Base-by-base conservation (phyloP, 2,113 vertebrate genomes). In the Dipodomys ordii region DNA sequence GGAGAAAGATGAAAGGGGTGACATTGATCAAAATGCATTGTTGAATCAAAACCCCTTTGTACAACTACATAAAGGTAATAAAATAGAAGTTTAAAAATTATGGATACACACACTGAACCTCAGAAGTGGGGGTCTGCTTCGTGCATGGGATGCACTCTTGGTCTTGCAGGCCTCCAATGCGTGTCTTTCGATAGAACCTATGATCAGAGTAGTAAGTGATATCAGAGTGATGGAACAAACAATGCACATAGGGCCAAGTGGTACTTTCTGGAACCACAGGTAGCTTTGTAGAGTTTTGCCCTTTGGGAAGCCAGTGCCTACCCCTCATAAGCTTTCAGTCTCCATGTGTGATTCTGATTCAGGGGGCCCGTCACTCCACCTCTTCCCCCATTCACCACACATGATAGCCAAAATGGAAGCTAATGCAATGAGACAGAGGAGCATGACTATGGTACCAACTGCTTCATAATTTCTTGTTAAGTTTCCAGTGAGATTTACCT, bases 61-160 rank as follows among this genome's bases (percentile, higher is more conserved):
- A 49, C 49, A 49, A 49, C 49, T 49, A 11, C 49, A 49, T 9
- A 49, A 49, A 49, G 49, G 49, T 49, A 49, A 49, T 49, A 49
- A 49, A 49, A 49, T 49, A 49, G 12, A 49, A 49, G 49, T 49
- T 49, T 49, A 49, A 49, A 49, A 49, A 49, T 12, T 49, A 12
- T 49, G 49, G 23, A 71, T 93, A 98, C 98, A 22, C 97, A 98
- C 98, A 99, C 67, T 98, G 98, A 0, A 96, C 93, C 83, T 98
- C 98, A 0, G 98, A 98, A 76, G 97, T 94, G 0, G 98, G 98
- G 0, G 98, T 97, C 83, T 98, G 97, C 69, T 97, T 98, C 23
- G 98, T 98, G 97, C 99, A 99, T 0, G 98, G 98, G 87, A 99
- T 98, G 90, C 99, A 99, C 76, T 99, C 98, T 96, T 98, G 96